phyloP scores from a whole-genome alignment of 2,888 invertebrate species.

The Hylaea fasciaria region DNA sequence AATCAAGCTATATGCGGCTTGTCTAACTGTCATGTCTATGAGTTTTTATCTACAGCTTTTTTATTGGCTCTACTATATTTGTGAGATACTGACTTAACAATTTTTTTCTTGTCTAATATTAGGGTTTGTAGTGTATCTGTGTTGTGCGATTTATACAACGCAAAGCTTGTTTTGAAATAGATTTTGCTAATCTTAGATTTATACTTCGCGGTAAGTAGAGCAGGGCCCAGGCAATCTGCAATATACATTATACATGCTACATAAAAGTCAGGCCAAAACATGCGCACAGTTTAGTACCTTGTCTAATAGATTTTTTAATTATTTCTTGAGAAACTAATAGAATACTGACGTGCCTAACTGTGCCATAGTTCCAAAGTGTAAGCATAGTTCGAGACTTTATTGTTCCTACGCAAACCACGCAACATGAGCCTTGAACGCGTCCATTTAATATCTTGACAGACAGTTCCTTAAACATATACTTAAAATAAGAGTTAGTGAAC shows the following conservation, averaged over 20 bases:
- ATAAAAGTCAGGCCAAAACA: slow-evolving; percentile 1
- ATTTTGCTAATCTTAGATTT: slow-evolving; percentile 2
- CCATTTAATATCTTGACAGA: slow-evolving; percentile 49
- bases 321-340: neutral
- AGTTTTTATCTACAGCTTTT: no score
- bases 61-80: no score
- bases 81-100: no score
- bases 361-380: neutral
- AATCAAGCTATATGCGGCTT: slow-evolving; percentile 16
- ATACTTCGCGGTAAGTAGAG: slow-evolving; percentile 49
- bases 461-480: slow-evolving; percentile 23
- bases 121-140: no score
- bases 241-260: neutral
- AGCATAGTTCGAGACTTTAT: slow-evolving; percentile 3
- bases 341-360: neutral
- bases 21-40: neutral
- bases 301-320: neutral
- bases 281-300: neutral
- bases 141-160: no score
- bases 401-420: slow-evolving; percentile 46
- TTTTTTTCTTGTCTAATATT: no score
- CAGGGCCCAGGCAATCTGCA: slow-evolving; percentile 42
- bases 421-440: slow-evolving; percentile 59
- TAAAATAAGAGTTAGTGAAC: slow-evolving; percentile 17
- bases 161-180: no score